Evolutionary conservation across 2,113 vertebrate genomes (phyloP), one percentile per base, ranked within the genome.

Genomic region (Neogale vison): DNA sequence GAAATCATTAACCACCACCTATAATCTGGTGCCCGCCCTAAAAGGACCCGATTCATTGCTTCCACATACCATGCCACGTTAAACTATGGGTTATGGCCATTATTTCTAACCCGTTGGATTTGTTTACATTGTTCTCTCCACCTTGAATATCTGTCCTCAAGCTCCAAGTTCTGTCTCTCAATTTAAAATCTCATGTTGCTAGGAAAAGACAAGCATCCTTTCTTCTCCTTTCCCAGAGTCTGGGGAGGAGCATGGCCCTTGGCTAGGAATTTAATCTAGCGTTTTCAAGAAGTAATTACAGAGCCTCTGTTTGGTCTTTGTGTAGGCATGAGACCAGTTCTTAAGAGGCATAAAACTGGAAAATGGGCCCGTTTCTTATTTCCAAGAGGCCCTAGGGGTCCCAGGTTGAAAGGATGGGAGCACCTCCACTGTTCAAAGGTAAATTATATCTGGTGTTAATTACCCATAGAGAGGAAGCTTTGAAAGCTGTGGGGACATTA

Each of bases 291-390:
- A 92, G 67, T 98, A 97, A 97, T 96, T 97, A 92, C 86, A 95
- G 94, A 97, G 59, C 65, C 34, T 89, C 87, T 72, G 72, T 82
- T 81, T n/a, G 82, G 39, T 88, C 67, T 93, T 84, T 69, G 82
- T 74, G 61, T 80, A 50, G 82, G 84, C 76, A 72, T 29, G 71
- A 97, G 85, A 93, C 45, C 63, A 14, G 67, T 92, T 95, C 92
- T 96, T 91, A 86, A 96, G 86, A 93, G 86, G 89, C 67, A 45
- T 50, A 86, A 80, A 97, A 69, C 93, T 97, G 93, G 92, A 89
- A 96, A 96, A 97, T 96, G 97, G 97, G 96, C 72, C 79, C 61
- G 80, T 92, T 95, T 89, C 86, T 93, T 88, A 87, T 84, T 97
- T 94, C 63, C 42, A 96, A 59, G 23, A 95, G 77, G 83, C 77